These are phyloP conservation scores for Gavialis gangeticus DNA, from an alignment of 2,113 vertebrate species.

Conservation along the genomic window DNA sequence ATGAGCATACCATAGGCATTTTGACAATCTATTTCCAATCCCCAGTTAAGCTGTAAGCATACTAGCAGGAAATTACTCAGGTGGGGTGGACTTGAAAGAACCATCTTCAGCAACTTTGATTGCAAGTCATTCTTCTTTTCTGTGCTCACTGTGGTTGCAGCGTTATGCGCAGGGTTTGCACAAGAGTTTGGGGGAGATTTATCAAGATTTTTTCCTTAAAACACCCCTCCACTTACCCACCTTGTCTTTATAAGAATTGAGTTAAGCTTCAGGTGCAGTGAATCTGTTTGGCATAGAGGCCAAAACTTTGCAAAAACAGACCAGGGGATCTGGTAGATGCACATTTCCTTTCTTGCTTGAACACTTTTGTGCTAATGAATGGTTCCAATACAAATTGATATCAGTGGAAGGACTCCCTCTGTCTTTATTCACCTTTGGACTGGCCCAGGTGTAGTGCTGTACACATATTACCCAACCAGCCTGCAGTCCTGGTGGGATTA, in stretches of 20 bases:
- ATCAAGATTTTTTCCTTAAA: not conserved
- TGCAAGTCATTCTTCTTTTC: not conserved
- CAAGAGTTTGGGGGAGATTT: not conserved
- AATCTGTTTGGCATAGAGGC: not conserved
- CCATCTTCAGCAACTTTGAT: not conserved
- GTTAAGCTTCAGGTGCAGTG: not conserved
- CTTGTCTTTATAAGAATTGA: not conserved
- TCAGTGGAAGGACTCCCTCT: not conserved
- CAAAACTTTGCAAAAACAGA: not conserved
- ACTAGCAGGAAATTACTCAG: not conserved
- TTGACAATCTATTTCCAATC: not conserved
- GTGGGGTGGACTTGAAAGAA: not conserved
- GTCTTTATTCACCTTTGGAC: not conserved
- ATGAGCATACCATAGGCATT: not conserved
- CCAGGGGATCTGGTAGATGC: not conserved
- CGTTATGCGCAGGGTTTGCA: too few species aligned
- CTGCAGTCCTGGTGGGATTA: not conserved
- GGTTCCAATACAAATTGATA: not conserved
- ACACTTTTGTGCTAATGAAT: not conserved
- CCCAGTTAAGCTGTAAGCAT: too few species aligned
- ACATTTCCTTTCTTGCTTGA: not conserved
- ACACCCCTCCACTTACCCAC: not conserved
- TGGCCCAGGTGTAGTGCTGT: not conserved
- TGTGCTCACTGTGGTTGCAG: not conserved
- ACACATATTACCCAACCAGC: not conserved